phyloP scores from a whole-genome alignment of 2,113 vertebrate genomes.

The Cnemophilus loriae region DNA sequence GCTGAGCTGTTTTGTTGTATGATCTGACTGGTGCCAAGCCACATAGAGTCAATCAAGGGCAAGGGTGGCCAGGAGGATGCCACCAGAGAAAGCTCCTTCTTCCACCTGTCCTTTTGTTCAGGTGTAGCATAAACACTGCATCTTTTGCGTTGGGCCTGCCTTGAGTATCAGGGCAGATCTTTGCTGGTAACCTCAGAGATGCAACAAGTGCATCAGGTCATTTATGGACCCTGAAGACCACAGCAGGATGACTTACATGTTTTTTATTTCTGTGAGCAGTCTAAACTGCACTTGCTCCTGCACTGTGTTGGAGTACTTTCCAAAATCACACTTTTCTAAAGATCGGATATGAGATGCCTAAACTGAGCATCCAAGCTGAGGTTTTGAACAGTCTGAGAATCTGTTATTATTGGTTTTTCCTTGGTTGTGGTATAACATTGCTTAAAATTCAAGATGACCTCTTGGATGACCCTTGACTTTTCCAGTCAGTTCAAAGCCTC shows the following conservation, averaged over 20 bases:
- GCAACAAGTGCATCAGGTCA: background rate
- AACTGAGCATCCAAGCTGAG: background rate
- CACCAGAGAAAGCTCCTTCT: background rate
- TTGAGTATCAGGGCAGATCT: background rate
- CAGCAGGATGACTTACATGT: background rate
- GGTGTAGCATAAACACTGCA: background rate
- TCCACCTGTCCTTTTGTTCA: background rate
- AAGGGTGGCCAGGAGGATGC: background rate
- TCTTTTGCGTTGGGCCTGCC: background rate
- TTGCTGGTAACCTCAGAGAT: background rate
- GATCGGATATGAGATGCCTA: background rate
- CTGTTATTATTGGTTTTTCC: background rate
- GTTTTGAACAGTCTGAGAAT: background rate
- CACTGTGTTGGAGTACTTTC: background rate
- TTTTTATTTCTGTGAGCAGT: background rate
- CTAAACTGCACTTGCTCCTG: background rate
- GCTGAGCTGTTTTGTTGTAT: background rate
- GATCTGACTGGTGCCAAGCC: rapidly evolving
- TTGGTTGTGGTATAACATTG: background rate
- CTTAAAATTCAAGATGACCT: background rate
- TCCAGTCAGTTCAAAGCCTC: background rate
- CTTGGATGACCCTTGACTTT: background rate
- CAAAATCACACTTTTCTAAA: background rate
- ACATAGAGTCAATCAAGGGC: rapidly evolving
- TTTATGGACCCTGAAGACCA: background rate